Conservation (phyloP, 2,888 invertebrate species). For the Clusia tigrina region DNA sequence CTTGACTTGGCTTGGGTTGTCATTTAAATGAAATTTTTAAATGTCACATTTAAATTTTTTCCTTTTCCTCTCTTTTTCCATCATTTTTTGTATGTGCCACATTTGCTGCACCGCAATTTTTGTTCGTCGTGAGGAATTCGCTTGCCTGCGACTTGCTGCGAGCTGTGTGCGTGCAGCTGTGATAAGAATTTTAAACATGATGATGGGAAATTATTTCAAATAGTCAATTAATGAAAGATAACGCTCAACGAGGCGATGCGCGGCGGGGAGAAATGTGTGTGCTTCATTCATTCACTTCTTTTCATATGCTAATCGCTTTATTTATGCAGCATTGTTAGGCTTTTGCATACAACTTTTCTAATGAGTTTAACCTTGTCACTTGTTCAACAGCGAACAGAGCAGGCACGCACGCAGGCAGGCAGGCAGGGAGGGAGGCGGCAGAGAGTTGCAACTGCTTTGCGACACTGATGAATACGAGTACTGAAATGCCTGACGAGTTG, state of each 20-base stretch:
- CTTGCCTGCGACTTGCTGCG: constrained; percentile 48
- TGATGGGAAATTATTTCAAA: not conserved
- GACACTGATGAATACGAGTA: no score
- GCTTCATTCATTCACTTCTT: no score
- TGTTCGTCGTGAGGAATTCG: not conserved
- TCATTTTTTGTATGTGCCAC: not conserved
- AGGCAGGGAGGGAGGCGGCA: not conserved
- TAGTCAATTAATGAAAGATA: not conserved
- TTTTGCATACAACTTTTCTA: no score
- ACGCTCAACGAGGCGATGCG: no score
- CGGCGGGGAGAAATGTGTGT: no score
- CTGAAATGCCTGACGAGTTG: no score
- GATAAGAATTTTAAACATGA: not conserved
- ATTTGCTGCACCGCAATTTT: not conserved
- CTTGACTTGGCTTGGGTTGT: not conserved
- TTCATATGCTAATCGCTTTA: no score
- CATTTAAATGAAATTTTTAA: not conserved
- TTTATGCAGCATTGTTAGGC: no score
- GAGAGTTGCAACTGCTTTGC: no score
- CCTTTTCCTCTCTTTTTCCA: not conserved
- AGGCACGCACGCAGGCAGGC: constrained; percentile 1
- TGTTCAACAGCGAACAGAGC: no score
- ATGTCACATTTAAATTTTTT: not conserved
- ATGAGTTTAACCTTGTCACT: no score
- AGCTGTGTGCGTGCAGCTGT: constrained; percentile 42